Base-by-base conservation (phyloP, 2,113 vertebrate genomes). In the Turnix velox region DNA sequence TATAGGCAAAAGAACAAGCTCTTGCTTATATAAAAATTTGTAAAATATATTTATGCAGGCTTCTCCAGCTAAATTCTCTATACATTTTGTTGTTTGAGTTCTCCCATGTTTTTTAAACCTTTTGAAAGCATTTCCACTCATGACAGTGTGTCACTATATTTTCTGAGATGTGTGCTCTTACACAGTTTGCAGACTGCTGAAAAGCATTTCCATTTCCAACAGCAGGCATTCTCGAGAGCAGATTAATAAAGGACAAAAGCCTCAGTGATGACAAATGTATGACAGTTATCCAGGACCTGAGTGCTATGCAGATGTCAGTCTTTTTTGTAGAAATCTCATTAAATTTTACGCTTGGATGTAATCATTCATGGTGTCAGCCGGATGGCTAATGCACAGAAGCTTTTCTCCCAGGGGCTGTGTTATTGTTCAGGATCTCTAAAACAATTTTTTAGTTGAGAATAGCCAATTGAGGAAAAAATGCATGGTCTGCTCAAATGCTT, bases 261-360 rank as follows among this genome's bases (percentile, higher is more conserved):
- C 65, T 92, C 40, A 49, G 69, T 81, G 37, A 94, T 92, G 86
- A 96, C 89, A 94, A 95, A 92, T 88, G 30, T 90, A 66, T 96
- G 93, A 92, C 86, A 93, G 84, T 85, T 85, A 94, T 69, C 72
- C 92, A 91, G 51, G 63, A 81, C 92, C 74, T 87, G 72, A 93
- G 54, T 92, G 45, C 65, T 92, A 94, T 84, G 92, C 85, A 97
- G 93, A 96, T 93, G 87, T 86, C 93, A 97, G 74, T 96, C 83
- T 91, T 91, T 96, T 95, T 82, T 87, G 69, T 79, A 92, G 86
- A 95, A 95, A 96, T 92, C 84, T 92, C 92, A 93, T 96, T 96
- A 95, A 71, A 94, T 95, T 94, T 95, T 94, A 67, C 87, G 82
- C 74, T 91, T 77, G 82, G 42, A 54, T 87, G 57, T 91, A 96